Conservation (phyloP, 2,113 vertebrate genomes). For the Gadus macrocephalus region DNA sequence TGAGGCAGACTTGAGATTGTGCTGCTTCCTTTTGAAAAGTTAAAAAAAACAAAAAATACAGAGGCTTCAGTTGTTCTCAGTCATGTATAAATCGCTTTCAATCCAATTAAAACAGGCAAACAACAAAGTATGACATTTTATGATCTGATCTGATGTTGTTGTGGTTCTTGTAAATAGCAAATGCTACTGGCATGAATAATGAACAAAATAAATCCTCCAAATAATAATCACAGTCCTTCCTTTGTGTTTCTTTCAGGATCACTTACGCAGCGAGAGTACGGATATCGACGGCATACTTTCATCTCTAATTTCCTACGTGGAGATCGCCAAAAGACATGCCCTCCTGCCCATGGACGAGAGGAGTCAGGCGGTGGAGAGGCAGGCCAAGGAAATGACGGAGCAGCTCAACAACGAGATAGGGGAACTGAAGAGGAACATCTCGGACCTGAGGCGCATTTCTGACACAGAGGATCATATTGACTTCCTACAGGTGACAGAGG, state of each 20-base stretch:
- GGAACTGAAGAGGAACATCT: slow-evolving; percentile 5
- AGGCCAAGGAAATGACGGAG: slow-evolving; percentile 9
- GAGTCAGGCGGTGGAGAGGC: slow-evolving; percentile 11
- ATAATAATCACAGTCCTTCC: not conserved
- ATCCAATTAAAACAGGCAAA: too few species aligned
- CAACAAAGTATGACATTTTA: too few species aligned
- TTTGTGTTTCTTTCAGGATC: slow-evolving; percentile 35
- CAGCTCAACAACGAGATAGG: slow-evolving; percentile 39
- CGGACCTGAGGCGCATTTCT: slow-evolving; percentile 23
- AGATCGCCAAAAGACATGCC: slow-evolving; percentile 12
- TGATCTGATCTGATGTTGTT: too few species aligned
- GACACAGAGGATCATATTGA: slow-evolving; percentile 52
- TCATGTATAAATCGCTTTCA: too few species aligned
- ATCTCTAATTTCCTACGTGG: slow-evolving; percentile 8
- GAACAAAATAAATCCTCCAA: not conserved
- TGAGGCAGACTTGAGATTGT: not conserved
- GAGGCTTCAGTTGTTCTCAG: too few species aligned
- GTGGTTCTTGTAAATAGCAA: not conserved
- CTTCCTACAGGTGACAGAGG: slow-evolving; percentile 60
- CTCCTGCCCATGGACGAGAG: slow-evolving; percentile 37
- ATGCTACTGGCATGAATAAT: not conserved
- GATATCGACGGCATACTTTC: slow-evolving; percentile 32
- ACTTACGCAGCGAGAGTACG: slow-evolving; percentile 19
- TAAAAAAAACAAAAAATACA: too few species aligned
- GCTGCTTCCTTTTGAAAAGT: too few species aligned